Percentiles rank a stretch among this genome's conserved stretches.
Conservation (phyloP, 2,888 invertebrate species). For the Caenorhabditis plicata region DNA sequence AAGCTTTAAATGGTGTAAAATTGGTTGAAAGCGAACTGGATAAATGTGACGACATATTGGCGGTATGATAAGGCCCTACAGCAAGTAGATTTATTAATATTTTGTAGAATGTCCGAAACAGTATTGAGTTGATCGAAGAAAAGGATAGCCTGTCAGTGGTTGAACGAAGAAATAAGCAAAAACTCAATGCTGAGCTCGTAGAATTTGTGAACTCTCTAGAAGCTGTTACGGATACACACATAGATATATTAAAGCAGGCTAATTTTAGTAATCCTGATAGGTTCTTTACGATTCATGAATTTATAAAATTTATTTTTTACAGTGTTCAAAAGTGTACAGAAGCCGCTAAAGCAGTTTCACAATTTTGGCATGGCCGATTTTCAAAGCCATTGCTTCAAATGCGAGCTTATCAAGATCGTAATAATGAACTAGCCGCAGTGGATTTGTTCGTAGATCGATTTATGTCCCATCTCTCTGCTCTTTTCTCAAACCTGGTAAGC, state of each 20-base stretch:
- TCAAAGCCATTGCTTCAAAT: slow-evolving; percentile 45
- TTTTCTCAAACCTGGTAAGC: slow-evolving; percentile 84
- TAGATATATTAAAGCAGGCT: slow-evolving; percentile 51
- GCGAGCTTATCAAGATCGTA: slow-evolving; percentile 47
- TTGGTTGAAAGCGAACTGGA: slow-evolving; percentile 76
- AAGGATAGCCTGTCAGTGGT: slow-evolving; percentile 84
- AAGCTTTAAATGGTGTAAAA: slow-evolving; percentile 36
- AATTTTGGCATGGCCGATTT: slow-evolving; percentile 44
- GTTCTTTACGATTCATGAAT: slow-evolving; percentile 13
- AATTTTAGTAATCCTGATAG: slow-evolving; percentile 59
- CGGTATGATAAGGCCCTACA: slow-evolving; percentile 52
- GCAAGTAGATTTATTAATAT: neutral
- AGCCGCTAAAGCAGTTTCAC: slow-evolving; percentile 56
- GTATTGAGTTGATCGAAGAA: slow-evolving; percentile 86
- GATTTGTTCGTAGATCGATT: slow-evolving; percentile 81
- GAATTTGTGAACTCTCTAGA: slow-evolving; percentile 50
- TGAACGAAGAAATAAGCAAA: slow-evolving; percentile 81
- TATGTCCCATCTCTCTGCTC: slow-evolving; percentile 86
- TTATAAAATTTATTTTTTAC: slow-evolving; percentile 10
- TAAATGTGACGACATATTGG: slow-evolving; percentile 76
- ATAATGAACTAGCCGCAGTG: slow-evolving; percentile 74
- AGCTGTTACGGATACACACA: slow-evolving; percentile 52
- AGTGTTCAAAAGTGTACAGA: slow-evolving; percentile 59
- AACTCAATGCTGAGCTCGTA: slow-evolving; percentile 27
- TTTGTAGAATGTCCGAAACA: slow-evolving; percentile 80